Conservation (phyloP, 2,113 vertebrate genomes). For the Synchiropus splendidus region DNA sequence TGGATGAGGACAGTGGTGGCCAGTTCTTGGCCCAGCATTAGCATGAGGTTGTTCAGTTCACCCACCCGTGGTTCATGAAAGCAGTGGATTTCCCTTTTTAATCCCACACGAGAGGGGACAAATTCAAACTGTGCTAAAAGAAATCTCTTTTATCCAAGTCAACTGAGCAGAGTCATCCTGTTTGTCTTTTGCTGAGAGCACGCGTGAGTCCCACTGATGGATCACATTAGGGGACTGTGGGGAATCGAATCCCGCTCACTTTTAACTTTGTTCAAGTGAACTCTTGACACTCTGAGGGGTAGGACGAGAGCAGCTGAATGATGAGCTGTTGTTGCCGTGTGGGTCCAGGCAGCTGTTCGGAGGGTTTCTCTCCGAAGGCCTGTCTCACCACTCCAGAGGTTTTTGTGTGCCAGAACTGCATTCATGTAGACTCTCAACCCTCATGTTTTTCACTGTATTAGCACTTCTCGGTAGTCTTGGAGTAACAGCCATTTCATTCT, state of each 20-base stretch:
- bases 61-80: too few relatives aligned
- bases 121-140: constrained; percentile 36
- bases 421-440: constrained; percentile 21
- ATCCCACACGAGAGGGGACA: constrained; percentile 13
- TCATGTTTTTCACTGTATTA: constrained; percentile 29
- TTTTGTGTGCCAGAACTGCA: constrained; percentile 34
- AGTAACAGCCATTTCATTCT: constrained; percentile 34
- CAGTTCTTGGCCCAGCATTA: too few relatives aligned
- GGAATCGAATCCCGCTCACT: constrained; percentile 24
- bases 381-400: constrained; percentile 11
- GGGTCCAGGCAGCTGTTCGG: constrained; percentile 37
- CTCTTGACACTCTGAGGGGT: constrained; percentile 27
- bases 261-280: constrained; percentile 53
- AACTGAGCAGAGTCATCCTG: constrained; percentile 49
- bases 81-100: background rate
- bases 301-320: constrained; percentile 11
- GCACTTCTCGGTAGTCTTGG: constrained; percentile 16
- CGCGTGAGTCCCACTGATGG: constrained; percentile 23
- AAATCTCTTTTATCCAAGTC: constrained; percentile 41
- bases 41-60: too few relatives aligned
- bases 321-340: constrained; percentile 12
- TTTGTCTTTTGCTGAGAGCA: constrained; percentile 45
- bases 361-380: constrained; percentile 4
- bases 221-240: constrained; percentile 29
- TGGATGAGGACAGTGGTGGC: too few relatives aligned